Percentiles rank a stretch among this genome's conserved stretches.
phyloP scores from a whole-genome alignment of 53 echinoderm and acorn worm genomes.

The Crossaster papposus region DNA sequence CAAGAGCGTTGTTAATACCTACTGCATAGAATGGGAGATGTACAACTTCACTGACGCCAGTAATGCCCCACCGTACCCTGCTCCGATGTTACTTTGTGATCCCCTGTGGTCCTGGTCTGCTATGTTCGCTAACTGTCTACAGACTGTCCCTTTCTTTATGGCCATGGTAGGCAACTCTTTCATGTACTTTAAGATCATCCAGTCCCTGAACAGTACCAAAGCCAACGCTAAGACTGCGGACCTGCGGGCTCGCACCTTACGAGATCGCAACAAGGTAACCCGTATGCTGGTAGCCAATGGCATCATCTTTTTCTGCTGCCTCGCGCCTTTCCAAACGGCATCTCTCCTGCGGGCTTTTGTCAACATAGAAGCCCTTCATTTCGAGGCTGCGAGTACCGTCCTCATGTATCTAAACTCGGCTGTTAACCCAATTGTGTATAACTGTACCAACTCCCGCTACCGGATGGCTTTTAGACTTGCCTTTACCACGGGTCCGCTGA shows the following conservation, averaged over 20 bases:
- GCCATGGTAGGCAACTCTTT: slow-evolving; percentile 46
- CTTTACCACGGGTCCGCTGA: slow-evolving; percentile 5
- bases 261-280: slow-evolving; percentile 60
- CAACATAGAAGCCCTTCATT: background rate
- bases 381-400: slow-evolving; percentile 36
- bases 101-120: slow-evolving; percentile 42
- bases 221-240: slow-evolving; percentile 42
- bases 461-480: slow-evolving; percentile 44
- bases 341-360: slow-evolving; percentile 51
- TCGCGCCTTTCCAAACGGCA: slow-evolving; percentile 51
- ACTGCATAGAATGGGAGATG: slow-evolving; percentile 67
- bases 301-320: slow-evolving; percentile 58
- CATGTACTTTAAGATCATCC: slow-evolving; percentile 58
- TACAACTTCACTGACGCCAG: background rate
- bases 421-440: slow-evolving; percentile 44
- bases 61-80: background rate
- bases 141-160: slow-evolving; percentile 61
- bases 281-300: slow-evolving; percentile 60
- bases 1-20: slow-evolving; percentile 22
- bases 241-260: slow-evolving; percentile 42
- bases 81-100: slow-evolving; percentile 37
- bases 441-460: slow-evolving; percentile 55
- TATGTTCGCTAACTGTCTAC: slow-evolving; percentile 36
- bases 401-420: slow-evolving; percentile 49
- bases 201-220: slow-evolving; percentile 29